Conservation (phyloP, 2,888 invertebrate genomes). For the Ennomos erosarius region DNA sequence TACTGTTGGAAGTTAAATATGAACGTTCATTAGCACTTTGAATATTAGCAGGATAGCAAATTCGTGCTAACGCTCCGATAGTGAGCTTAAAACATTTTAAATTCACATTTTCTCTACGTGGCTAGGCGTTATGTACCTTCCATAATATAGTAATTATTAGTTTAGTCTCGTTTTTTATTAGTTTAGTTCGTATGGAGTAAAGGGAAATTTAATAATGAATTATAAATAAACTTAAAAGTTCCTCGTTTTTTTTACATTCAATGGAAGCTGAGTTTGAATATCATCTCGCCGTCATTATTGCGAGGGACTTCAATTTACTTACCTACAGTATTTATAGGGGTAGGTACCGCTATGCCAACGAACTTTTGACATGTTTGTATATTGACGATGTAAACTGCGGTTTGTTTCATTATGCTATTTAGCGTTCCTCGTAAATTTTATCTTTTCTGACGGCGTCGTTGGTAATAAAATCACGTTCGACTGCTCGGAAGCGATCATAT, state of each 20-base stretch:
- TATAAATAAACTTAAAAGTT: too few relatives aligned
- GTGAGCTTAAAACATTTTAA: slow-evolving; percentile 15
- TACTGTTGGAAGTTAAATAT: slow-evolving; percentile 33
- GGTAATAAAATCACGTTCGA: slow-evolving; percentile 50
- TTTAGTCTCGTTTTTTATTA: too few relatives aligned
- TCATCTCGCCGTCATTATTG: too few relatives aligned
- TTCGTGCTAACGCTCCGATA: slow-evolving; percentile 33
- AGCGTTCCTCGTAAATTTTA: slow-evolving; percentile 40
- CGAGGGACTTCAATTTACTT: too few relatives aligned
- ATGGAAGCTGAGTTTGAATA: too few relatives aligned
- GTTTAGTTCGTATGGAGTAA: too few relatives aligned
- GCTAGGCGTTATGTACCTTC: too few relatives aligned
- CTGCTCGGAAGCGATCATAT: slow-evolving; percentile 43
- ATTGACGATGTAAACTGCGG: slow-evolving; percentile 30
- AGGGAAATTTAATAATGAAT: slow-evolving; percentile 12
- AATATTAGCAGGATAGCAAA: slow-evolving; percentile 33
- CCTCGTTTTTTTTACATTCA: too few relatives aligned
- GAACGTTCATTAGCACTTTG: slow-evolving; percentile 34
- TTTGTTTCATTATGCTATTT: slow-evolving; percentile 35
- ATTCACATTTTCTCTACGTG: too few relatives aligned
- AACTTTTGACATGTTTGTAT: slow-evolving; percentile 11
- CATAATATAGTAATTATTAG: too few relatives aligned
- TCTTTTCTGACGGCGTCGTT: slow-evolving; percentile 30
- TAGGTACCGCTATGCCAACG: background rate
- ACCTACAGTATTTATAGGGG: background rate